Conservation (phyloP, 2,113 vertebrate genomes). For the Cyanistes caeruleus region DNA sequence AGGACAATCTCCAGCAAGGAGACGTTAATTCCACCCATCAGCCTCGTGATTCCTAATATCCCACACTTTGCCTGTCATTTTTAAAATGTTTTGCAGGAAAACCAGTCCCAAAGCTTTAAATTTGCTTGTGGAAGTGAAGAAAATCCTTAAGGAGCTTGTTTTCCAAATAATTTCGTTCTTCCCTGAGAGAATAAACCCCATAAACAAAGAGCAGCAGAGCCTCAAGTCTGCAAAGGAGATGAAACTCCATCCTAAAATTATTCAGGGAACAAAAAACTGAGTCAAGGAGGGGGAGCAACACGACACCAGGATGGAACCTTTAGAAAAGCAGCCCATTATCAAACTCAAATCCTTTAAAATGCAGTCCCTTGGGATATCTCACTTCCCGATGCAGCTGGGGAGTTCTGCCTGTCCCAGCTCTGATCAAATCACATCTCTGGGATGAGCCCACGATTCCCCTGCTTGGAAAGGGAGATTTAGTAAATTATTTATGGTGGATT, state of each 20-base stretch:
- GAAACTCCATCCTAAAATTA: neutral
- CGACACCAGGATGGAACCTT: neutral
- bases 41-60: neutral
- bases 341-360: neutral
- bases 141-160: neutral
- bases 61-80: rapidly evolving
- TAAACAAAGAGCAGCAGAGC: neutral
- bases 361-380: neutral
- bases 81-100: neutral
- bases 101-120: neutral
- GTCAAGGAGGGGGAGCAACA: neutral
- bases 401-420: neutral
- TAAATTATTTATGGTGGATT: neutral
- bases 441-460: rapidly evolving
- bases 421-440: neutral
- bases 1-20: neutral
- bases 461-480: neutral
- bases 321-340: neutral
- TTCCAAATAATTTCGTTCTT: neutral
- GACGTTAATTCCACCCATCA: neutral
- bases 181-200: neutral
- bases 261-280: neutral
- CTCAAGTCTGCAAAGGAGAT: neutral
- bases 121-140: neutral
- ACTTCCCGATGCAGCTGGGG: neutral